Evolutionary conservation across 2,797 vertebrate genomes (phyloP).

Genomic region (Kryptopterus vitreolus): DNA sequence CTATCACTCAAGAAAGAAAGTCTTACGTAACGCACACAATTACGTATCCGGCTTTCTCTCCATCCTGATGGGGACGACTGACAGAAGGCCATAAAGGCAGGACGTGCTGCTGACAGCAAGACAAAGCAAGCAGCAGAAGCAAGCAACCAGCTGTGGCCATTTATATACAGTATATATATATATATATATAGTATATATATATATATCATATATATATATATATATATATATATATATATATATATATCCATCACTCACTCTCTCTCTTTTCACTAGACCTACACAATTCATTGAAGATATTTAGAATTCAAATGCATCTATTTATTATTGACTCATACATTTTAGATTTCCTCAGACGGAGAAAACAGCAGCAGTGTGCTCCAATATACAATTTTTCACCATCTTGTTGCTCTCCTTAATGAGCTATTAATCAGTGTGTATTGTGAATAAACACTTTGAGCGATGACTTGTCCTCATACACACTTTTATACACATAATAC

Average conservation of each 20-base stretch:
- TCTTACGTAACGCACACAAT: slow-evolving; percentile 1
- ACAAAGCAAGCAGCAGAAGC: slow-evolving; percentile 10
- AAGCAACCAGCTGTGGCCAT: slow-evolving; percentile 29
- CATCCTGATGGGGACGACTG: not conserved
- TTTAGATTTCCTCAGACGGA: not conserved
- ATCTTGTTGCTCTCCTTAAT: not conserved
- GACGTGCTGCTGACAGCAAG: slow-evolving; percentile 5
- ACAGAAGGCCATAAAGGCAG: slow-evolving; percentile 9
- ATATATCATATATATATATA: no score
- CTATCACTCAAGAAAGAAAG: no score
- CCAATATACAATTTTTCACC: not conserved
- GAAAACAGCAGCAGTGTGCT: not conserved
- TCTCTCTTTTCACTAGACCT: no score
- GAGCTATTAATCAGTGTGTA: not conserved
- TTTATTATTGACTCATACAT: not conserved
- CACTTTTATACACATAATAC: not conserved
- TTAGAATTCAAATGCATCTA: not conserved
- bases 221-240: no score
- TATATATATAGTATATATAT: no score
- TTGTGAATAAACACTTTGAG: not conserved
- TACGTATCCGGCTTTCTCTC: not conserved
- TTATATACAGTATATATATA: not conserved
- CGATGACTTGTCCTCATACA: not conserved
- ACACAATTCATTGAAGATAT: not conserved
- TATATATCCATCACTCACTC: no score